Evolutionary conservation across 1,140 invertebrate genomes (phyloP).

Genomic region (Nephotettix cincticeps): DNA sequence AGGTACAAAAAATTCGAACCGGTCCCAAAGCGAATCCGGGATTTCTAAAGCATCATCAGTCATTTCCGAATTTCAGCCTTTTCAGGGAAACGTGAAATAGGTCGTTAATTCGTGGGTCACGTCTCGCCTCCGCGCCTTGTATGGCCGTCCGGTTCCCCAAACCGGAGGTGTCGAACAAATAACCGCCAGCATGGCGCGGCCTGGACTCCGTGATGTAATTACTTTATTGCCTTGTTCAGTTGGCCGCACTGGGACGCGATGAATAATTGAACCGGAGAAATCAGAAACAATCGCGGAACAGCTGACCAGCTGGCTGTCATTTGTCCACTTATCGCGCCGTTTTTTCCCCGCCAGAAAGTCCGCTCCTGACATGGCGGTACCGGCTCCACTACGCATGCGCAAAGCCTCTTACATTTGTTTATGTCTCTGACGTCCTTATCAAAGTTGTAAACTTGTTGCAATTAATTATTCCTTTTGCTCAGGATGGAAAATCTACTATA

Average conservation of each 20-base stretch:
- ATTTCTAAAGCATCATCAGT: neutral
- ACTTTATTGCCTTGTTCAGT: neutral
- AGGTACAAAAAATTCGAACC: too few species aligned
- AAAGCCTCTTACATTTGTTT: neutral
- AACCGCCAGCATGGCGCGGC: neutral
- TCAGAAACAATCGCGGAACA: neutral
- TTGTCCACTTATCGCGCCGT: constrained; percentile 12
- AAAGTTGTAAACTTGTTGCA: neutral
- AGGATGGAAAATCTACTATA: neutral
- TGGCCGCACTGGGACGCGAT: neutral
- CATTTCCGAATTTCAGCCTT: neutral
- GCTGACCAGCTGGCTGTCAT: neutral
- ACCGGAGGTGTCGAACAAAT: neutral
- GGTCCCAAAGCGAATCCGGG: too few species aligned
- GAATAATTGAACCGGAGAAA: constrained; percentile 18
- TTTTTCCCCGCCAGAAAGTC: neutral
- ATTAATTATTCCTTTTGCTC: neutral
- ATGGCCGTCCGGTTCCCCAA: neutral
- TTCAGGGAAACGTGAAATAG: constrained; percentile 10
- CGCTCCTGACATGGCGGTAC: neutral
- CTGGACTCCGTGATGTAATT: constrained; percentile 1
- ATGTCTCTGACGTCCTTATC: neutral
- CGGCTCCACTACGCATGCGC: too few species aligned
- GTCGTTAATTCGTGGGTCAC: neutral
- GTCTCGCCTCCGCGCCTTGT: neutral